Conservation (phyloP, 1,140 invertebrate genomes). For the Musca vetustissima region DNA sequence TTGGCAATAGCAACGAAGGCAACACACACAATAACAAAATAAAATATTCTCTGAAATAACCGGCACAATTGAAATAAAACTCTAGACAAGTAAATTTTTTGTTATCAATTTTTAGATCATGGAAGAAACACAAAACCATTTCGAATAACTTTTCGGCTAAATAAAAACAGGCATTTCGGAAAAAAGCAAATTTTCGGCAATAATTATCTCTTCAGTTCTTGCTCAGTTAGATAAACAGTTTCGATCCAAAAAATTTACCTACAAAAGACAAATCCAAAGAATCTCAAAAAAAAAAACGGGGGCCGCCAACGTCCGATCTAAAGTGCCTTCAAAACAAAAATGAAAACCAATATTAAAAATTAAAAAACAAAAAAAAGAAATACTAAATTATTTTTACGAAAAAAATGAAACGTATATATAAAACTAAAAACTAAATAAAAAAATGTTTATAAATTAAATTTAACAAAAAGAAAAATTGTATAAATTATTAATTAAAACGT, state of each 20-base stretch:
- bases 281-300: slow-evolving; percentile 63
- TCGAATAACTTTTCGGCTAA: slow-evolving; percentile 20
- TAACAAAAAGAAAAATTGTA: slow-evolving; percentile 41
- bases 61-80: slow-evolving; percentile 33
- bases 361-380: too few species aligned
- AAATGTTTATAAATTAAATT: slow-evolving; percentile 32
- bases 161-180: slow-evolving; percentile 14
- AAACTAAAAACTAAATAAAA: slow-evolving; percentile 54
- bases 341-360: slow-evolving; percentile 60
- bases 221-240: slow-evolving; percentile 52
- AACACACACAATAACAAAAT: slow-evolving; percentile 29
- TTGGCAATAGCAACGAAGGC: slow-evolving; percentile 54
- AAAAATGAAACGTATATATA: slow-evolving; percentile 57
- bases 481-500: slow-evolving; percentile 42
- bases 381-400: slow-evolving; percentile 67
- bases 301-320: slow-evolving; percentile 84
- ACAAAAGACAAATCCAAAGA: slow-evolving; percentile 2
- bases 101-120: slow-evolving; percentile 14
- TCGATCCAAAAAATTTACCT: slow-evolving; percentile 49
- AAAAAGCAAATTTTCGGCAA: slow-evolving; percentile 19
- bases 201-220: slow-evolving; percentile 34
- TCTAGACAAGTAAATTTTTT: slow-evolving; percentile 19
- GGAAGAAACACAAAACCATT: slow-evolving; percentile 26
- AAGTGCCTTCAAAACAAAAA: slow-evolving; percentile 81
- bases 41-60: slow-evolving; percentile 31